Conservation (phyloP, 2,888 invertebrate genomes). For the Linnaemya vulpina region DNA sequence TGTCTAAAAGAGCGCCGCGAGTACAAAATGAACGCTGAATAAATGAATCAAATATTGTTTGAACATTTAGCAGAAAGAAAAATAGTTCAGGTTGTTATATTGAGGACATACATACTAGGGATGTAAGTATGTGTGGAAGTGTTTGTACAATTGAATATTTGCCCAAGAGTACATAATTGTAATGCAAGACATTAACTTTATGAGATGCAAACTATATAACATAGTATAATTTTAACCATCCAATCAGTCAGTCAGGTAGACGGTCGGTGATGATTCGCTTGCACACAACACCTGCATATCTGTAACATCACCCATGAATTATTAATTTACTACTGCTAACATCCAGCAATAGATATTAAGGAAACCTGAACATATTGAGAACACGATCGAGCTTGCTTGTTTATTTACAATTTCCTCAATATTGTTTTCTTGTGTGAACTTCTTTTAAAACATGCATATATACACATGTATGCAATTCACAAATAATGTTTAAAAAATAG, state of each 20-base stretch:
- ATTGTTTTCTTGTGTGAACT: neutral
- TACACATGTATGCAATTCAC: neutral
- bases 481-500: neutral
- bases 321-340: neutral
- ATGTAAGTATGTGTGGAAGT: too few relatives aligned
- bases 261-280: conserved; percentile 6
- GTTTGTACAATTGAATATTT: too few relatives aligned
- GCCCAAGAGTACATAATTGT: too few relatives aligned
- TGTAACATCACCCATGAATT: neutral
- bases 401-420: conserved; percentile 8
- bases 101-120: too few relatives aligned
- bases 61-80: neutral
- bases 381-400: conserved; percentile 13
- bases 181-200: conserved; percentile 8
- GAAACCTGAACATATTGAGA: neutral
- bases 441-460: neutral
- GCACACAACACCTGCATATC: neutral
- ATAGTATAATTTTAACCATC: conserved; percentile 36
- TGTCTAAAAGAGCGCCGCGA: neutral
- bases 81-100: neutral
- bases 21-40: neutral
- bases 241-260: conserved; percentile 28
- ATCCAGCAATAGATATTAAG: neutral
- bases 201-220: conserved; percentile 7
- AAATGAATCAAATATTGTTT: neutral